Percentiles rank a stretch among this genome's conserved stretches.
Conservation (phyloP, 2,888 invertebrate genomes). For the Argynnis bischoffii region DNA sequence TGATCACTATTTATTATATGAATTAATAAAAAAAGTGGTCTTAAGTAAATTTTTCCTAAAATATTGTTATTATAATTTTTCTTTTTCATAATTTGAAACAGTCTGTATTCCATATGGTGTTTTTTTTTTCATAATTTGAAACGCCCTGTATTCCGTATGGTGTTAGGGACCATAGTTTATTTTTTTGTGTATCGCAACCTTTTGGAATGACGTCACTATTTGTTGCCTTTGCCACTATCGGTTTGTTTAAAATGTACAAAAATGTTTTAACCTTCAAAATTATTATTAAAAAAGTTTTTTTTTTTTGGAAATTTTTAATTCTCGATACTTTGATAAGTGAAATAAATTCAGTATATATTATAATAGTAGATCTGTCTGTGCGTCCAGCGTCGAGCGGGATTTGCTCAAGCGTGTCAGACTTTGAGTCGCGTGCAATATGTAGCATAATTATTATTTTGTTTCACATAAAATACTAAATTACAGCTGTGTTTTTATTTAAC, state of each 20-base stretch:
- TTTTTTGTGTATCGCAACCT: neutral
- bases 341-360: neutral
- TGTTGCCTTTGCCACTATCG: no score
- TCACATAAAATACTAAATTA: slow-evolving; percentile 78
- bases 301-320: no score
- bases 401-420: slow-evolving; percentile 72
- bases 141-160: neutral
- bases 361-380: slow-evolving; percentile 25
- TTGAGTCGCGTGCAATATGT: slow-evolving; percentile 80
- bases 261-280: no score
- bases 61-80: neutral
- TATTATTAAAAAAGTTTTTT: no score
- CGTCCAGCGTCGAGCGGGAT: slow-evolving; percentile 68
- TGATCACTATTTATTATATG: no score
- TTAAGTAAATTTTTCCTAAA: no score
- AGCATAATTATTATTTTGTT: slow-evolving; percentile 82
- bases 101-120: no score
- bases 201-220: no score
- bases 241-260: no score
- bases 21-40: no score
- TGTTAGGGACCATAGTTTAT: neutral
- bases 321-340: no score
- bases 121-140: neutral
- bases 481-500: slow-evolving; percentile 43
- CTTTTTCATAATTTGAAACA: neutral